Conservation (phyloP, 2,888 invertebrate species). For the Anthrax anthrax region DNA sequence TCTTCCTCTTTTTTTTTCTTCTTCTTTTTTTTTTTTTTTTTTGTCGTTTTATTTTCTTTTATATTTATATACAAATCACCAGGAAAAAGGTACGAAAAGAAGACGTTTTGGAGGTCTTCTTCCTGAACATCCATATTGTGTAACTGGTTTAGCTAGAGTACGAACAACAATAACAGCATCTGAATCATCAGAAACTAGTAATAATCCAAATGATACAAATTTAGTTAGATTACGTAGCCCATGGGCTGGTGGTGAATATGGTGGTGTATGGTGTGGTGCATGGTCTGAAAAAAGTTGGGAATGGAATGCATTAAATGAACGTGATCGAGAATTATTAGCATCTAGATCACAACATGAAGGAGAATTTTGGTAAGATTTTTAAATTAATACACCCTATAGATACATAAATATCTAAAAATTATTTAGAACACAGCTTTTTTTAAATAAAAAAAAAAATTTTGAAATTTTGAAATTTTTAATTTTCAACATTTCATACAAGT, state of each 20-base stretch:
- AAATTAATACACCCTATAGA: background rate
- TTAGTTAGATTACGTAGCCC: conserved; percentile 50
- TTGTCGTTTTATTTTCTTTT: background rate
- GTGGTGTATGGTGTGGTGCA: conserved; percentile 55
- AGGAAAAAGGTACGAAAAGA: conserved; percentile 30
- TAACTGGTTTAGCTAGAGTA: conserved; percentile 56
- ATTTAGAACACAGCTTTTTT: too few relatives aligned
- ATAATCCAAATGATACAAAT: conserved; percentile 39
- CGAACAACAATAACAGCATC: conserved; percentile 32
- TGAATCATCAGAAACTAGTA: conserved; percentile 11
- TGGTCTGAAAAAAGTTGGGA: conserved; percentile 56
- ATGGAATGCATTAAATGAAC: conserved; percentile 49
- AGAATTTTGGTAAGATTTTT: conserved; percentile 46
- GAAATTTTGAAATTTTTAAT: background rate
- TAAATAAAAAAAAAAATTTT: background rate
- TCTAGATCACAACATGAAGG: conserved; percentile 49
- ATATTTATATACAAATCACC: background rate
- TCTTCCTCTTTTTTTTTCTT: background rate
- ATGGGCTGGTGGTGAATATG: conserved; percentile 34
- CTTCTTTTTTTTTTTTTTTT: background rate
- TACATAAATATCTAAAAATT: too few relatives aligned
- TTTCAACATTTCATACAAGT: background rate
- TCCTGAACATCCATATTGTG: conserved; percentile 53
- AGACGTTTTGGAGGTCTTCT: conserved; percentile 47
- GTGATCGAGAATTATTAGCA: conserved; percentile 48